A percentile compares a stretch with the other conserved stretches of the same genome.
Conservation (phyloP, 1,140 invertebrate species). For the Polypedilum pembai region DNA sequence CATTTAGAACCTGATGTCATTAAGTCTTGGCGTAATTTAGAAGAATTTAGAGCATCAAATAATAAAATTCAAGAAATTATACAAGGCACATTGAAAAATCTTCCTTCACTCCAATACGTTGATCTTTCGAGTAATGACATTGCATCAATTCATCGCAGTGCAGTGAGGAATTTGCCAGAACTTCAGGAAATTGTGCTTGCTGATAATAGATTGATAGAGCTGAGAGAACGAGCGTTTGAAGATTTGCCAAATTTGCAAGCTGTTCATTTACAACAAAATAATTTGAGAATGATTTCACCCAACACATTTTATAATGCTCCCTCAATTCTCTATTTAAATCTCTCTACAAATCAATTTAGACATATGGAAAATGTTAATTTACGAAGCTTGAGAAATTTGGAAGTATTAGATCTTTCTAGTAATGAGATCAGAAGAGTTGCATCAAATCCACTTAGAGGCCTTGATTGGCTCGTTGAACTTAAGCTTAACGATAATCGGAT, state of each 20-base stretch:
- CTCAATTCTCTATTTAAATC: slow-evolving; percentile 69
- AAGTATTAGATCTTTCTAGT: slow-evolving; percentile 69
- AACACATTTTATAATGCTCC: slow-evolving; percentile 70
- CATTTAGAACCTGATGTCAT: slow-evolving; percentile 58
- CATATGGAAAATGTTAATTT: slow-evolving; percentile 65
- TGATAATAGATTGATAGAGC: slow-evolving; percentile 62
- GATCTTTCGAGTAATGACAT: slow-evolving; percentile 78
- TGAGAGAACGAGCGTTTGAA: slow-evolving; percentile 65
- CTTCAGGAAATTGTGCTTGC: slow-evolving; percentile 69
- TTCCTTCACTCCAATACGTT: slow-evolving; percentile 61
- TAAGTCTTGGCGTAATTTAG: slow-evolving; percentile 56
- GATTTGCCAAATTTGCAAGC: slow-evolving; percentile 65
- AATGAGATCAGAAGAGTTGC: slow-evolving; percentile 66
- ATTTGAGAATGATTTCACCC: slow-evolving; percentile 60
- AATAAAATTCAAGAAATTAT: slow-evolving; percentile 67
- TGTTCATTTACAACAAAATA: slow-evolving; percentile 74
- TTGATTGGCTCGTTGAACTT: slow-evolving; percentile 78
- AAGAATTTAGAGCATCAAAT: slow-evolving; percentile 58
- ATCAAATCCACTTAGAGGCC: slow-evolving; percentile 52
- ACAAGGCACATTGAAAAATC: slow-evolving; percentile 61
- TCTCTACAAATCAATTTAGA: slow-evolving; percentile 68
- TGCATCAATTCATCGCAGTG: slow-evolving; percentile 63
- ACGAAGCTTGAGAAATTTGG: slow-evolving; percentile 61
- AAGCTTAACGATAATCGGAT: slow-evolving; percentile 70
- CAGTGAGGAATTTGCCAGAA: slow-evolving; percentile 65